These are phyloP conservation scores for Pseudopipra pipra DNA, from an alignment of 2,113 vertebrate genomes.

Conservation along the genomic window DNA sequence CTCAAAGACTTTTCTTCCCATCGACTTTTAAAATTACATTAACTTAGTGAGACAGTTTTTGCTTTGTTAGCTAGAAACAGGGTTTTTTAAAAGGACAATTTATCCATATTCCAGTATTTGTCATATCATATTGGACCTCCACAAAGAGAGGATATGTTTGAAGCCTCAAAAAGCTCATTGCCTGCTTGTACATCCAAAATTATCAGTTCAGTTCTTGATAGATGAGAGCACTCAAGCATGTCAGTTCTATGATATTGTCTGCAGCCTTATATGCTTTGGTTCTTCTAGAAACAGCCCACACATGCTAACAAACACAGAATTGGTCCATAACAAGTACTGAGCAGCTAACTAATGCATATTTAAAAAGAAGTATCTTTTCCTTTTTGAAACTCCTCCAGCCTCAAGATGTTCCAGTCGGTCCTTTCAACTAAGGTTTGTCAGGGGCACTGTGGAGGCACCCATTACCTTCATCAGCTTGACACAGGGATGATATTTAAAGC, in stretches of 20 bases:
- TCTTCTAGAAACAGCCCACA: background rate
- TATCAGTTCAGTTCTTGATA: background rate
- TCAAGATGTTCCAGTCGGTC: background rate
- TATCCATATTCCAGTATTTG: background rate
- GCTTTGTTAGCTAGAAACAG: background rate
- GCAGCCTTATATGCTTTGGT: background rate
- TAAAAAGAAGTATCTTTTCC: background rate
- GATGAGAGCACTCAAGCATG: background rate
- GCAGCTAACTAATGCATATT: background rate
- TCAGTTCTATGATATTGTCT: background rate
- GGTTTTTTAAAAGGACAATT: background rate
- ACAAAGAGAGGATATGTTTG: background rate
- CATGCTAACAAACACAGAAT: background rate
- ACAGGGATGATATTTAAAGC: background rate
- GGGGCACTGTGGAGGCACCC: fast-evolving
- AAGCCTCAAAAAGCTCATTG: background rate
- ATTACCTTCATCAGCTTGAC: background rate
- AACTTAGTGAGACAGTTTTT: background rate
- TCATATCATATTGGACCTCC: background rate
- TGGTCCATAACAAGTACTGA: background rate
- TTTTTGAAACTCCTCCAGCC: background rate
- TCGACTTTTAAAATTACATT: background rate
- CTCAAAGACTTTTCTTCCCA: background rate
- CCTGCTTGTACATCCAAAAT: background rate
- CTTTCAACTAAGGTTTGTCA: background rate